Conservation (phyloP, 2,888 invertebrate genomes). For the Prenolepis imparis region DNA sequence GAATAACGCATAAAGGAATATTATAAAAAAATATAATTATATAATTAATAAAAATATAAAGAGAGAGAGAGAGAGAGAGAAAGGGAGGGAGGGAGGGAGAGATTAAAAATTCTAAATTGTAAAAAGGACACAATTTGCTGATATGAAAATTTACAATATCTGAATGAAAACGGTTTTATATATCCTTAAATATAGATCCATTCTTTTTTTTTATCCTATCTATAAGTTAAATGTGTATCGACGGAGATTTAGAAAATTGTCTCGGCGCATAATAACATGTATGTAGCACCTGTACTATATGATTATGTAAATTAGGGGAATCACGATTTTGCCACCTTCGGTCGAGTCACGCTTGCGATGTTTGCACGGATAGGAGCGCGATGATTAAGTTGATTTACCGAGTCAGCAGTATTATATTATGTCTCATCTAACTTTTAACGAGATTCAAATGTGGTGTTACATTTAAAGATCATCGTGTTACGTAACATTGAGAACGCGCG, state of each 20-base stretch:
- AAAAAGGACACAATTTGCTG: neutral
- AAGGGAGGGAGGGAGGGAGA: neutral
- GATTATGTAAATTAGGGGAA: conserved; percentile 52
- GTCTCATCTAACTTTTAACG: conserved; percentile 33
- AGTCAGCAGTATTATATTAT: conserved; percentile 14
- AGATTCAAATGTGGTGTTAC: conserved; percentile 28
- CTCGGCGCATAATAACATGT: conserved; percentile 31
- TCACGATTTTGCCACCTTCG: conserved; percentile 52
- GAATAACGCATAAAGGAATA: neutral
- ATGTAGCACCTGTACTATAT: conserved; percentile 38
- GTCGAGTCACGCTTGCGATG: conserved; percentile 57
- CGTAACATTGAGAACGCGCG: neutral
- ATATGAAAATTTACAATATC: neutral
- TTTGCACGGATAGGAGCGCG: conserved; percentile 55
- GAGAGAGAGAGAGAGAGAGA: neutral
- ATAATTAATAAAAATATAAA: neutral
- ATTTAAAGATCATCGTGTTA: conserved; percentile 9
- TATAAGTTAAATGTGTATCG: neutral
- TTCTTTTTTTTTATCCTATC: neutral
- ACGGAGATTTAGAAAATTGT: conserved; percentile 32
- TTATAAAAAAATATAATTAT: neutral
- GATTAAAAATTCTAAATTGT: neutral
- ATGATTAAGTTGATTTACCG: conserved; percentile 42
- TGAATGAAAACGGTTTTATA: neutral
- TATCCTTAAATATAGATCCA: neutral